Evolutionary conservation across 2,113 vertebrate genomes (phyloP), one percentile per base, ranked within the genome.

Genomic region (Podarcis raffonei): DNA sequence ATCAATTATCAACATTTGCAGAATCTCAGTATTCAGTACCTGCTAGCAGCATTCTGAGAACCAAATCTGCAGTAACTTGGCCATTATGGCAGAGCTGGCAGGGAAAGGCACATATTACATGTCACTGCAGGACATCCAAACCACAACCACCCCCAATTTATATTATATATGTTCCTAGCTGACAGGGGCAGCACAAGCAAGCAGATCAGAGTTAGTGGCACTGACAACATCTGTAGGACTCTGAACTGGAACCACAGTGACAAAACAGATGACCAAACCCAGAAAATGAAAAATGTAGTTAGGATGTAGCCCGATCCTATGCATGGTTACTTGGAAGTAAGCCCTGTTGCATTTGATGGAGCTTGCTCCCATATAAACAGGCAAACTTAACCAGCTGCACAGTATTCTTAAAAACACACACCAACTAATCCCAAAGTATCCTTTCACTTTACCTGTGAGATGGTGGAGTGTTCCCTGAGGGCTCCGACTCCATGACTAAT

Each of bases 391-490:
- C n/a, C 6, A 32, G 30, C 7, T 22, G 32, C 12, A 18, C 8
- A 76, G 3, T 71, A 9, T 18, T 77, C n/a, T 18, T 7, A 83
- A 35, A 35, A 48, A 65, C 48, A 53, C n/a, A 53, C 85, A 16
- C 87, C 71, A 90, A 23, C 48, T 82, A 88, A 84, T 69, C 75
- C 32, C 11, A 71, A 16, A 82, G 12, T 9, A 22, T 87, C 37
- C 25, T 32, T 74, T 30, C 53, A 65, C 86, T 89, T 59, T 94
- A 95, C 95, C 95, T 95, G 80, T 93, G 87, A 27, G 80, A 6
- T 37, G 74, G 89, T 66, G 87, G 39, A 68, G 39, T 25, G 48
- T 25, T 75, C 59, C 77, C 81, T 22, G 83, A 84, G 79, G 84
- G 78, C 4, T 96, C 94, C 94, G 95, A 95, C 35, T 84, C 78